These are phyloP conservation scores for Anguilla megastoma DNA, from an alignment of 2,797 vertebrate genomes.

Conservation along the genomic window DNA sequence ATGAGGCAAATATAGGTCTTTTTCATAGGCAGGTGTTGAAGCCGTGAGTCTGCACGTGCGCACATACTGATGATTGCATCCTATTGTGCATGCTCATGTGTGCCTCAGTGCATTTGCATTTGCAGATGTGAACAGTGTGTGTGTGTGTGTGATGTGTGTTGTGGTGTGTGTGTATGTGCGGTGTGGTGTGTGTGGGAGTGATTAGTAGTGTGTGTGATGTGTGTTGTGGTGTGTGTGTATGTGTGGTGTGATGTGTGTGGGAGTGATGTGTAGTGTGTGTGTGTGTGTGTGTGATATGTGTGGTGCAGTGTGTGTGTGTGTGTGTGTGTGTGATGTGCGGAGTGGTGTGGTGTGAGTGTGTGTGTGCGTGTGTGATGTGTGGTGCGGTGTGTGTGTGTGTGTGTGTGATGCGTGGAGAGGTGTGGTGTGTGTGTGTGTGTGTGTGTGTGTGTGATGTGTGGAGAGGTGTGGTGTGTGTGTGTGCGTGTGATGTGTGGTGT, in stretches of 20 bases:
- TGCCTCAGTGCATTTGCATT: conserved; percentile 6
- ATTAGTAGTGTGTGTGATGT: neutral
- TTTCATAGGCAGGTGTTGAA: neutral
- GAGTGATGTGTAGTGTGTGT: conserved; percentile 14
- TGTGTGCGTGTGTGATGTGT: neutral
- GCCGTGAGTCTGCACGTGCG: conserved; percentile 17
- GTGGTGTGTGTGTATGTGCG: neutral
- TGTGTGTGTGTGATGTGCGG: neutral
- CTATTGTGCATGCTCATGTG: conserved; percentile 16
- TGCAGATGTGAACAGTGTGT: neutral
- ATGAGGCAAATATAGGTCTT: neutral
- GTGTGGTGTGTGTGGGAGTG: neutral
- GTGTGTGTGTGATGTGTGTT: neutral
- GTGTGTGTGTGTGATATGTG: neutral
- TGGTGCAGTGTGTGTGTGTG: neutral
- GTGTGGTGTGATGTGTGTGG: neutral
- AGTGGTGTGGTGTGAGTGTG: neutral
- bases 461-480: too few species aligned
- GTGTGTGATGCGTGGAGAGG: neutral
- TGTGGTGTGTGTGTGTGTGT: neutral
- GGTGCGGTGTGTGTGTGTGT: neutral
- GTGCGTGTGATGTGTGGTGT: too few species aligned
- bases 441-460: too few species aligned
- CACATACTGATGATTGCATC: conserved; percentile 12
- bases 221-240: conserved; percentile 21